These are phyloP conservation scores for Bradypus variegatus DNA, from an alignment of 2,797 vertebrate species.

Conservation along the genomic window DNA sequence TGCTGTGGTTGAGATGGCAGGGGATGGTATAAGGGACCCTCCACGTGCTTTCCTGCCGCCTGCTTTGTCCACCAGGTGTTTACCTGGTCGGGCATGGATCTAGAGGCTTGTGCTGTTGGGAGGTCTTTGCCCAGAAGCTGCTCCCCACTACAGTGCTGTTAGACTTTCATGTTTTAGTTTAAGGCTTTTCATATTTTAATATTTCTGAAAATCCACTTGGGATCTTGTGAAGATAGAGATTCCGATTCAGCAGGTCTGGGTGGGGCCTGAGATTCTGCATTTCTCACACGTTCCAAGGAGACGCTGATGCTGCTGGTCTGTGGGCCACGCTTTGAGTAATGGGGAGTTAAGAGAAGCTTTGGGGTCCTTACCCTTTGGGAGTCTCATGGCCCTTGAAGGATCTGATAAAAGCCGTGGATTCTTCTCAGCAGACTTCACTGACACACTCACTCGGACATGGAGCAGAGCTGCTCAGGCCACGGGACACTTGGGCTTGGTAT, in stretches of 20 bases:
- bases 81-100: not conserved
- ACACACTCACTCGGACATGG: no score
- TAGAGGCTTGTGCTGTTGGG: fast-evolving
- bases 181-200: not conserved
- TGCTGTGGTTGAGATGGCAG: fast-evolving
- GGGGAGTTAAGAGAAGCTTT: not conserved
- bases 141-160: not conserved
- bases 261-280: not conserved
- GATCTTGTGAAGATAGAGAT: not conserved
- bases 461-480: not conserved
- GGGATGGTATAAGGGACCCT: not conserved
- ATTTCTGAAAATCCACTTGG: not conserved
- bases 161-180: not conserved
- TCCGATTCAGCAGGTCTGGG: not conserved
- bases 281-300: not conserved
- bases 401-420: not conserved
- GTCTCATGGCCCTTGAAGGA: not conserved
- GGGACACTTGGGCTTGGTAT: not conserved
- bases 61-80: not conserved
- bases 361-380: not conserved
- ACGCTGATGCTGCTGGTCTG: fast-evolving
- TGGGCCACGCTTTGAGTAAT: not conserved
- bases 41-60: not conserved
- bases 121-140: not conserved
- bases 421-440: no score